A percentile compares a stretch with the other conserved stretches of the same genome.
Conservation (phyloP, 2,113 vertebrate species). For the Puntigrus tetrazona region DNA sequence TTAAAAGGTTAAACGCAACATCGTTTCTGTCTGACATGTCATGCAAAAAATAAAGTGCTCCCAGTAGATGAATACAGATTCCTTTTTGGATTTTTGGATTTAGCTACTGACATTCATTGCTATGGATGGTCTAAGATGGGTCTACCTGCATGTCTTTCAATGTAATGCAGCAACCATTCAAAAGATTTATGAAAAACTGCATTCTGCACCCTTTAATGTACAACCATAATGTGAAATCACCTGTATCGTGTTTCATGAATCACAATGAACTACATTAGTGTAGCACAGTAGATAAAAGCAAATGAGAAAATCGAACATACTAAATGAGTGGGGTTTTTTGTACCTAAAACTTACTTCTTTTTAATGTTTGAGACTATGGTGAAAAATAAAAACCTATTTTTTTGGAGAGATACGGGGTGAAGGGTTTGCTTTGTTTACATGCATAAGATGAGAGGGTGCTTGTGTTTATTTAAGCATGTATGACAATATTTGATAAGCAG, state of each 20-base stretch:
- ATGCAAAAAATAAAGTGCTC: constrained; percentile 8
- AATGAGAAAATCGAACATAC: background rate
- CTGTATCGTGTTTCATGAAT: constrained; percentile 8
- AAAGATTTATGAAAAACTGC: background rate
- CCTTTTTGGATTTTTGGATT: background rate
- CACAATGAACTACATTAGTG: background rate
- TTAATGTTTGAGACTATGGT: background rate
- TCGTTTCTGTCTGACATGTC: constrained; percentile 46
- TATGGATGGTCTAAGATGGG: background rate
- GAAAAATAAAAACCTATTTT: constrained; percentile 9
- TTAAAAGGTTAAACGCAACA: constrained; percentile 39
- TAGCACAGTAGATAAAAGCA: background rate
- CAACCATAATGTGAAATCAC: background rate
- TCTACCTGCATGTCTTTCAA: background rate
- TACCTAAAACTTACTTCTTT: background rate
- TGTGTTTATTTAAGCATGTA: constrained; percentile 48
- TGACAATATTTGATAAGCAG: constrained; percentile 44
- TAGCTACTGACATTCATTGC: background rate
- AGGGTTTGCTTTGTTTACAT: constrained; percentile 1
- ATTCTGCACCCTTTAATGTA: background rate
- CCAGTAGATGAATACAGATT: constrained; percentile 27
- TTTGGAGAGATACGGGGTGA: background rate
- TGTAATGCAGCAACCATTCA: background rate
- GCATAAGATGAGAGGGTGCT: constrained; percentile 21
- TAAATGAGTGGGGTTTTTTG: background rate